Evolutionary conservation across 2,888 invertebrate genomes (phyloP).

Genomic region (Heliconius charithonia): DNA sequence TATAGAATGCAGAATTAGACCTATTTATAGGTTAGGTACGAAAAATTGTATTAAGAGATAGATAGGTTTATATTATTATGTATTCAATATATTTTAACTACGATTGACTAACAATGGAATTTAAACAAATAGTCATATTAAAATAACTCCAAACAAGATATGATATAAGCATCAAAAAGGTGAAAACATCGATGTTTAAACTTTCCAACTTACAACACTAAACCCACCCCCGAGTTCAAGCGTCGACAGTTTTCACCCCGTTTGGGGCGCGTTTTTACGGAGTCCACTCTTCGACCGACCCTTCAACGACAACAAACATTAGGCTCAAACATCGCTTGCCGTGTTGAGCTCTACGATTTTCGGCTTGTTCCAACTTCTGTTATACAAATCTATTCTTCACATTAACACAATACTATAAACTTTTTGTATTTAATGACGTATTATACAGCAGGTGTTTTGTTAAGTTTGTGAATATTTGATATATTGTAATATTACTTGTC

Average conservation of each 20-base stretch:
- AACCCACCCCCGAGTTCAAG: conserved; percentile 55
- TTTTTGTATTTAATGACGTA: not conserved
- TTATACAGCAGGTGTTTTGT: not conserved
- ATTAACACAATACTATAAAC: conserved; percentile 15
- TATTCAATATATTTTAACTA: too few species aligned
- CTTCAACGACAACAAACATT: conserved; percentile 58
- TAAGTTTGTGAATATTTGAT: not conserved
- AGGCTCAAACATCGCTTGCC: conserved; percentile 49
- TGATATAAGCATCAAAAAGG: not conserved
- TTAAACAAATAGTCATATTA: not conserved
- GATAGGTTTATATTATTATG: too few species aligned
- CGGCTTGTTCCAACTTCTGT: conserved; percentile 43
- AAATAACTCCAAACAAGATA: not conserved
- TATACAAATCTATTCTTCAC: conserved; percentile 42
- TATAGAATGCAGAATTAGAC: too few species aligned
- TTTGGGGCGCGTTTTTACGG: conserved; percentile 69
- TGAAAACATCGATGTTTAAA: conserved; percentile 21
- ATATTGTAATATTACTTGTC: not conserved
- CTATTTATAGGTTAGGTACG: too few species aligned
- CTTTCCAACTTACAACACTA: conserved; percentile 46
- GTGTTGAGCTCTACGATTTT: conserved; percentile 46
- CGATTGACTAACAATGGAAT: too few species aligned
- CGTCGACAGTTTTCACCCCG: conserved; percentile 69
- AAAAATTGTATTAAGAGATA: too few species aligned
- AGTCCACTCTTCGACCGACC: conserved; percentile 57